phyloP scores from a whole-genome alignment of 2,888 invertebrate species.

The Phyllotreta striolata region DNA sequence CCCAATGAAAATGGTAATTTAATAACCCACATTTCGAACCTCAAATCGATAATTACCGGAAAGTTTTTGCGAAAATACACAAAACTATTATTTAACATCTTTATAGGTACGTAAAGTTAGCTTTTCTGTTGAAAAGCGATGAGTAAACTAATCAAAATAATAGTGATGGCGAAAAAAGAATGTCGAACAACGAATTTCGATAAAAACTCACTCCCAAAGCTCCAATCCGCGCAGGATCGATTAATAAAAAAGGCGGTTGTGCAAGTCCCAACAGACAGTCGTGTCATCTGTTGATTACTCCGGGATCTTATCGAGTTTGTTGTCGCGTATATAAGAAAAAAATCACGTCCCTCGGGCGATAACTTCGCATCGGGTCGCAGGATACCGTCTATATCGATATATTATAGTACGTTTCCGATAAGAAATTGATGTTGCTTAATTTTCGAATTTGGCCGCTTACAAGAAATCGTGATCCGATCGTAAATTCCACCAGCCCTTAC shows the following conservation, averaged over 20 bases:
- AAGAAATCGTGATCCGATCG: no score
- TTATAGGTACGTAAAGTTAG: no score
- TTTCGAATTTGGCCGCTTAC: no score
- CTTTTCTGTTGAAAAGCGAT: neutral
- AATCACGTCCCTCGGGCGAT: slow-evolving; percentile 10
- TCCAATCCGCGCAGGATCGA: slow-evolving; percentile 56
- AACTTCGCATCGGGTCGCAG: neutral
- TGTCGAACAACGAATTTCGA: slow-evolving; percentile 40
- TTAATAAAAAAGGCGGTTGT: slow-evolving; percentile 58
- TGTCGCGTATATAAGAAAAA: slow-evolving; percentile 34
- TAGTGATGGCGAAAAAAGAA: slow-evolving; percentile 36
- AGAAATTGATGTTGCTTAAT: no score
- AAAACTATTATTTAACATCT: no score
- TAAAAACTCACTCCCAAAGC: slow-evolving; percentile 54
- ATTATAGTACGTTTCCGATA: neutral
- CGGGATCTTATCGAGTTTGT: slow-evolving; percentile 57
- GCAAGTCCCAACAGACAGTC: slow-evolving; percentile 54
- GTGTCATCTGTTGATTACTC: slow-evolving; percentile 59
- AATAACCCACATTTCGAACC: no score
- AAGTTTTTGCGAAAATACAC: no score
- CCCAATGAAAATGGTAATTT: no score
- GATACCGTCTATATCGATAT: slow-evolving; percentile 2
- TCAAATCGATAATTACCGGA: no score
- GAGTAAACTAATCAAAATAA: slow-evolving; percentile 42
- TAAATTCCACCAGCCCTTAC: no score